These are phyloP conservation scores for Tamias sibiricus DNA, from an alignment of 2,113 vertebrate genomes.

Conservation along the genomic window DNA sequence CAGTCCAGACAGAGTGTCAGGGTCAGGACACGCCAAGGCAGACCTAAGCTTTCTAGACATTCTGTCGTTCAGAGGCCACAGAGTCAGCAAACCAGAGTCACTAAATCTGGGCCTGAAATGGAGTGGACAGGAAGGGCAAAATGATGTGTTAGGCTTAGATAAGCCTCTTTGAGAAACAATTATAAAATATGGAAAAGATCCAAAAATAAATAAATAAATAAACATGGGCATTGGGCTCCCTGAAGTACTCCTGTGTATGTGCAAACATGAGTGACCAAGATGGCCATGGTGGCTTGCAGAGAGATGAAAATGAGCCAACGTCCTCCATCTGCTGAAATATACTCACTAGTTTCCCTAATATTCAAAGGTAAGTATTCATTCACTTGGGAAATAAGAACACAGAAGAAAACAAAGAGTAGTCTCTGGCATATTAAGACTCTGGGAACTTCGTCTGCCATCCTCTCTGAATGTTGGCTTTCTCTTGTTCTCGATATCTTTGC, in stretches of 20 bases:
- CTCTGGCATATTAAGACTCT: not conserved
- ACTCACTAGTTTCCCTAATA: not conserved
- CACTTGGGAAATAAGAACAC: not conserved
- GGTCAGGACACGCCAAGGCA: not conserved
- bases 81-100: not conserved
- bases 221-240: no score
- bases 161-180: not conserved
- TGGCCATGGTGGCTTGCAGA: not conserved
- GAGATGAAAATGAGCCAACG: not conserved
- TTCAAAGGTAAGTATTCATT: not conserved
- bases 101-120: not conserved
- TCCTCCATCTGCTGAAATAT: not conserved
- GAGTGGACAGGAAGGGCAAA: not conserved
- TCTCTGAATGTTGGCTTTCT: not conserved
- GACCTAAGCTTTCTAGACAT: not conserved
- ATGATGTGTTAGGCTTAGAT: not conserved
- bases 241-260: no score
- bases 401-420: not conserved
- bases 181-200: not conserved
- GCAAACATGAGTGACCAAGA: not conserved
- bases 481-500: not conserved
- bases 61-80: not conserved
- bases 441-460: not conserved
- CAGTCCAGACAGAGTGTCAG: not conserved
- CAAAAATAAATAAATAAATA: not conserved